Conservation (phyloP, 2,113 vertebrate genomes). For the Cettia cetti region DNA sequence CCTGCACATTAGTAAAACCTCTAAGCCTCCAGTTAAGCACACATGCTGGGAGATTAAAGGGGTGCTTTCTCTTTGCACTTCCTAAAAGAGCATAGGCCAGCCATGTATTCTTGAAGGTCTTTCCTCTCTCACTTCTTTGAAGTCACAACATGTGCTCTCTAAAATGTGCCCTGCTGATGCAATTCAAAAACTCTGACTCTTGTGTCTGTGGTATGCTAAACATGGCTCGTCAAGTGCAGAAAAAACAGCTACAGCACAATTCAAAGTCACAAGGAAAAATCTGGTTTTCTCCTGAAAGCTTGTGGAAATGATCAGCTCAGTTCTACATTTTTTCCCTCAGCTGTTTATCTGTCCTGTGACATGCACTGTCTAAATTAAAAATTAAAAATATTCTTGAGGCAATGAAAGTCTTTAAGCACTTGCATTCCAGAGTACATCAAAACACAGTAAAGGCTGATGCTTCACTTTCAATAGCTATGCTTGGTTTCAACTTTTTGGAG, state of each 20-base stretch:
- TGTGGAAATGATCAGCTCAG: background rate
- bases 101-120: background rate
- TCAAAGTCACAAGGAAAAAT: background rate
- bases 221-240: background rate
- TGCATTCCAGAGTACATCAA: background rate
- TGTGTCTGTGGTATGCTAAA: background rate
- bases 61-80: background rate
- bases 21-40: background rate
- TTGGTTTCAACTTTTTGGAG: background rate
- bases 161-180: background rate
- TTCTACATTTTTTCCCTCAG: background rate
- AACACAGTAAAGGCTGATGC: background rate
- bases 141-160: background rate
- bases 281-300: background rate
- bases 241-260: background rate
- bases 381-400: background rate
- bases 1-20: background rate
- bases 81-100: background rate
- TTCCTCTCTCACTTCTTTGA: background rate
- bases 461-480: background rate
- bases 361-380: background rate
- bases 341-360: background rate
- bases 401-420: background rate
- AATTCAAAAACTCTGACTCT: background rate
- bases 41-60: background rate